Percentiles rank a stretch among this genome's conserved stretches.
Conservation (phyloP, 2,888 invertebrate genomes). For the Stramonita haemastoma region DNA sequence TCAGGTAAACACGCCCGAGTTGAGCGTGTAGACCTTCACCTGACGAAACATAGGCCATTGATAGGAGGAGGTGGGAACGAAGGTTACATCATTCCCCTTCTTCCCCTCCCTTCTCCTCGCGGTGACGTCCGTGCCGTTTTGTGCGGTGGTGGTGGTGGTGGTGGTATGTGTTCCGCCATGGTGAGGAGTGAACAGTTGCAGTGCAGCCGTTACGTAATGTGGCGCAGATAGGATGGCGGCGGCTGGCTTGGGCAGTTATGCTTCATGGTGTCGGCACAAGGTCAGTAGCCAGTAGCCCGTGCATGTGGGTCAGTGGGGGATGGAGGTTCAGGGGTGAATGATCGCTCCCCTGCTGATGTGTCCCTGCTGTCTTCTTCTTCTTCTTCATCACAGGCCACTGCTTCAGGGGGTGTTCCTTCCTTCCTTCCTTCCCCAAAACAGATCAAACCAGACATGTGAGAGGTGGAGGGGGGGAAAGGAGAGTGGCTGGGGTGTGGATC, state of each 20-base stretch:
- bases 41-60: not conserved
- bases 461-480: not conserved
- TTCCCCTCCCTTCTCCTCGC: not conserved
- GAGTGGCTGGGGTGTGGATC: not conserved
- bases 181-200: conserved; percentile 16
- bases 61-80: not conserved
- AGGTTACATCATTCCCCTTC: not conserved
- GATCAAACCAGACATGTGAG: not conserved
- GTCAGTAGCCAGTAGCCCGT: conserved; percentile 18
- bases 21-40: not conserved
- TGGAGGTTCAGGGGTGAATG: not conserved
- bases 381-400: not conserved
- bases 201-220: conserved; percentile 40
- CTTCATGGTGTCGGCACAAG: conserved; percentile 32
- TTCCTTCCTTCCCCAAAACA: not conserved
- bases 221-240: conserved; percentile 38
- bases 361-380: not conserved
- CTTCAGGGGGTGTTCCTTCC: not conserved
- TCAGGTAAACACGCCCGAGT: conserved; percentile 8
- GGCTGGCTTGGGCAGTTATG: conserved; percentile 31
- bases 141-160: not conserved
- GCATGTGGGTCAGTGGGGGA: conserved; percentile 35
- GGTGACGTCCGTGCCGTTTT: conserved; percentile 16
- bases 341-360: not conserved
- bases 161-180: conserved; percentile 20